phyloP scores from a whole-genome alignment of 2,888 invertebrate species.

The Eupithecia subfuscata region DNA sequence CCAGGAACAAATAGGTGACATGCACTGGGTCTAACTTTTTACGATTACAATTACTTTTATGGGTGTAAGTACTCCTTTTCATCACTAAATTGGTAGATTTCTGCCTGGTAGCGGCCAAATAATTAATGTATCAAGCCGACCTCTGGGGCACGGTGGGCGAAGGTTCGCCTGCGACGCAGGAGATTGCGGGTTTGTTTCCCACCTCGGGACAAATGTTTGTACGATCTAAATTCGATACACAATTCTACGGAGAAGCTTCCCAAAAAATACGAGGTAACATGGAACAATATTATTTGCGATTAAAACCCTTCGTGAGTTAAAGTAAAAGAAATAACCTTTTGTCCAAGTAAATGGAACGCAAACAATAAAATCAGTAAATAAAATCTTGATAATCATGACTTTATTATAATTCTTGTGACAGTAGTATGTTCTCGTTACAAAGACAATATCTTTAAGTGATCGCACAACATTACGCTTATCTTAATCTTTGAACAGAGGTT shows the following conservation, averaged over 20 bases:
- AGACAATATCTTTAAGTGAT: constrained; percentile 10
- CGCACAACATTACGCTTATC: constrained; percentile 33
- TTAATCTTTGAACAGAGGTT: constrained; percentile 37
- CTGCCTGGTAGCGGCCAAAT: background rate
- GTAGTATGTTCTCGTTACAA: constrained; percentile 1
- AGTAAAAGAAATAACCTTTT: background rate
- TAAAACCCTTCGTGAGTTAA: background rate
- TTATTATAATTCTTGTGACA: background rate
- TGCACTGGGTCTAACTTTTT: background rate
- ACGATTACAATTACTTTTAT: background rate
- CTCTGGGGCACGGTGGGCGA: too few relatives aligned
- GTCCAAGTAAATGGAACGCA: background rate
- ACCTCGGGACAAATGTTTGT: too few relatives aligned
- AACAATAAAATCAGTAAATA: background rate
- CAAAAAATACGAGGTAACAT: background rate
- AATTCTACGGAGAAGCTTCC: background rate
- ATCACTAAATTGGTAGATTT: background rate
- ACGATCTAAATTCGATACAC: background rate
- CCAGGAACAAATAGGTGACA: background rate
- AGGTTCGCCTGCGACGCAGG: too few relatives aligned
- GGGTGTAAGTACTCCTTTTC: background rate
- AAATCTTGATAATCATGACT: background rate
- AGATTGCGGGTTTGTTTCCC: too few relatives aligned
- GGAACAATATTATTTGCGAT: background rate
- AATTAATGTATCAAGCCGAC: background rate